phyloP scores from a whole-genome alignment of 2,888 invertebrate species.

The Caenorhabditis sp. region DNA sequence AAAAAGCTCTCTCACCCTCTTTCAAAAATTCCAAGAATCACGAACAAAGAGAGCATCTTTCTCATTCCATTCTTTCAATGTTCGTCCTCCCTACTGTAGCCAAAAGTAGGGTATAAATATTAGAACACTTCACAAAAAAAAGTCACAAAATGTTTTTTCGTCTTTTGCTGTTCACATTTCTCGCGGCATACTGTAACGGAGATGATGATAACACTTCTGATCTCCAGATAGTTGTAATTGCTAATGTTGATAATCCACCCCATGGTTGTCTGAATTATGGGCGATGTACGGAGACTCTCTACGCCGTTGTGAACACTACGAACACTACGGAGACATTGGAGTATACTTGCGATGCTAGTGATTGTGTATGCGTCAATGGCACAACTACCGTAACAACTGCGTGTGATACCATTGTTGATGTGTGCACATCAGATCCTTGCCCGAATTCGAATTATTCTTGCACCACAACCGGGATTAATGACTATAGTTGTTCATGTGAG shows the following conservation, averaged over 20 bases:
- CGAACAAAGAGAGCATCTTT: no score
- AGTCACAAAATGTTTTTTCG: no score
- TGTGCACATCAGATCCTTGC: not conserved
- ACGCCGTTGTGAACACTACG: slow-evolving; percentile 3
- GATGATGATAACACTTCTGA: no score
- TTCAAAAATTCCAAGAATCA: no score
- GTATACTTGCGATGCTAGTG: slow-evolving; percentile 15
- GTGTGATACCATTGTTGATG: not conserved
- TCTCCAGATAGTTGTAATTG: not conserved
- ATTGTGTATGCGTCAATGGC: slow-evolving; percentile 31
- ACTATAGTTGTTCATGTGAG: slow-evolving; percentile 18
- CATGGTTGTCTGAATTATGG: slow-evolving; percentile 35
- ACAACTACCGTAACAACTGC: not conserved
- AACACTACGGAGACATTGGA: not conserved
- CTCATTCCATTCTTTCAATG: no score
- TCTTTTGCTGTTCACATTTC: no score
- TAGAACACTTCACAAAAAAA: no score
- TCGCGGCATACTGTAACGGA: no score
- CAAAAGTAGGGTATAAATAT: no score
- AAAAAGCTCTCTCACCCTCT: no score
- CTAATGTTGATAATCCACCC: not conserved
- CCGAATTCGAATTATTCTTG: not conserved
- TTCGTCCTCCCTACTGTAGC: no score
- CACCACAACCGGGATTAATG: slow-evolving; percentile 13
- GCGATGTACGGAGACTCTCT: slow-evolving; percentile 10